Base-by-base conservation (phyloP, 2,113 vertebrate genomes). In the Psilopsiagon aurifrons region DNA sequence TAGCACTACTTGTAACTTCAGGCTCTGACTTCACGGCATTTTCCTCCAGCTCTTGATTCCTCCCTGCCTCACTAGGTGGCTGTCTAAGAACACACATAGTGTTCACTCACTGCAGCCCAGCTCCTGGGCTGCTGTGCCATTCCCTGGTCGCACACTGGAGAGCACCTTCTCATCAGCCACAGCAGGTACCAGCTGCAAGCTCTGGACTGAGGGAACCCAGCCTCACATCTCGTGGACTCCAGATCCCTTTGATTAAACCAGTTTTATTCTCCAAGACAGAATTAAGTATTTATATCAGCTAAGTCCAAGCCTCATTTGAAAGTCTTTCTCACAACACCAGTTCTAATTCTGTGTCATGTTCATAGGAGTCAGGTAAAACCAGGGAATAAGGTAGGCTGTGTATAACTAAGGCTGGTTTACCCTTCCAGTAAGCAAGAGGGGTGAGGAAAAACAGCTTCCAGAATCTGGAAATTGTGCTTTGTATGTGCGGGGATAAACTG, bases 331-430 rank as follows among this genome's bases (percentile, higher is more conserved):
- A 1, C 19, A 46, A 14, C 27, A 37, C 6, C 41, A 37, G 1
- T 11, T 78, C 0, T 0, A n/a, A 62, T 68, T 70, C 71, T n/a
- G 0, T 13, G 15, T 5, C 0, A 5, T 52, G 28, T 62, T 87
- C 31, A 6, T 11, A 18, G 18, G 46, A 43, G 18, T 54, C 41
- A 20, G 35, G 51, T 31, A 41, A 74, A 87, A 89, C 17, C 2
- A 24, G 25, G 33, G 16, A 69, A 33, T 24, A 19, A 41, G 8
- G 31, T 68, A 74, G 18, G 8, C 24, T 31, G 22, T 62, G 22
- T 0, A 0, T 67, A 11, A n/a, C 41, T 49, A 51, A 68, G 23
- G 41, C 25, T 80, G 6, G 4, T 27, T 75, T 46, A 29, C 54
- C 31, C 23, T 79, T 82, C 23, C 55, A 22, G 35, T 47, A 47